phyloP scores from a whole-genome alignment of 2,113 vertebrate genomes.

The Vulpes vulpes region DNA sequence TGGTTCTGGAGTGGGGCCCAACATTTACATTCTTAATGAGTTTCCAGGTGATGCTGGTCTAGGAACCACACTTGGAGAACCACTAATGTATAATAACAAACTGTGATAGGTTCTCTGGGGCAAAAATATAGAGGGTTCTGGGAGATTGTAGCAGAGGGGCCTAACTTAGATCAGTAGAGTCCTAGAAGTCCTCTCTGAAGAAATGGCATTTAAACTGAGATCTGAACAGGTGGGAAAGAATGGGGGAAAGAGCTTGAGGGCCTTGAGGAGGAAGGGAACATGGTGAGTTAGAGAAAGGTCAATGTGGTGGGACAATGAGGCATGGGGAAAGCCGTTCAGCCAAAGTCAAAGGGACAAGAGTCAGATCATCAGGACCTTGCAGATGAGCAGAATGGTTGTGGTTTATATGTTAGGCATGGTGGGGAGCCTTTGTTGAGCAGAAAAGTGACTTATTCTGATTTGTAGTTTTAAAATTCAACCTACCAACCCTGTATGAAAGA shows the following conservation, averaged over 20 bases:
- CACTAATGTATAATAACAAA: not conserved
- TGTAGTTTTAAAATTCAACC: not conserved
- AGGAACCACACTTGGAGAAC: not conserved
- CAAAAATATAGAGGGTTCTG: not conserved
- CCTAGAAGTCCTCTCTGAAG: not conserved
- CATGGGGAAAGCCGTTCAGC: not conserved
- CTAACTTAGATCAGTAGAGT: not conserved
- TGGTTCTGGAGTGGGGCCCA: not conserved
- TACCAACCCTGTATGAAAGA: not conserved
- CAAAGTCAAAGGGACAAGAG: not conserved
- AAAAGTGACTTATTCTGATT: not conserved
- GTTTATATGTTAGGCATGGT: not conserved
- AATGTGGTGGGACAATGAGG: fast-evolving
- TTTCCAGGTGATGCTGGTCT: not conserved
- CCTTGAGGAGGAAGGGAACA: not conserved
- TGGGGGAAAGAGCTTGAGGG: fast-evolving
- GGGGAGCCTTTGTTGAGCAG: not conserved
- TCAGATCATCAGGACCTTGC: not conserved
- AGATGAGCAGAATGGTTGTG: not conserved
- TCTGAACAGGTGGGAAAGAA: not conserved
- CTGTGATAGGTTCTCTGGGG: not conserved
- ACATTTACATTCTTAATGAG: not conserved
- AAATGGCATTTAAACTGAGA: not conserved
- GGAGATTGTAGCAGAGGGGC: not conserved
- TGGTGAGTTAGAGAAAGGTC: not conserved